Evolutionary conservation across 2,888 invertebrate genomes (phyloP).

Genomic region (Ellobium chinense): DNA sequence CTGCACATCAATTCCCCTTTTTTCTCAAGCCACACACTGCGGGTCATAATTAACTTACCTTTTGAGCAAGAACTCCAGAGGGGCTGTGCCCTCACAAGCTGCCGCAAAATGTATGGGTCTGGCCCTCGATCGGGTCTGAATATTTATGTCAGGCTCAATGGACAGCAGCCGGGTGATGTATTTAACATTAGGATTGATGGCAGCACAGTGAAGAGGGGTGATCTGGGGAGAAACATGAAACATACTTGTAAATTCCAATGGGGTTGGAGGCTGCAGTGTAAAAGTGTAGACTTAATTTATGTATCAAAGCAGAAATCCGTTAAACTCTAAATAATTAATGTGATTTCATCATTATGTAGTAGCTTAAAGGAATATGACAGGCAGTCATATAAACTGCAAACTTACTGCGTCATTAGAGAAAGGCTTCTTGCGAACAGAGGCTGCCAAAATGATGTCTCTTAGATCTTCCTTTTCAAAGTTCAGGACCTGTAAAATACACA

Average conservation of each 20-base stretch:
- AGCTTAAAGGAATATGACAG: too few species aligned
- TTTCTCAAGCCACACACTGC: too few species aligned
- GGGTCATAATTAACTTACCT: too few species aligned
- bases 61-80: conserved; percentile 79
- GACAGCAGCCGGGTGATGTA: conserved; percentile 78
- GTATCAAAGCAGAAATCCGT: too few species aligned
- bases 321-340: too few species aligned
- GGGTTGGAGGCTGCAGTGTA: too few species aligned
- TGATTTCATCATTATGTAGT: too few species aligned
- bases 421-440: conserved; percentile 79
- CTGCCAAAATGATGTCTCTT: conserved; percentile 62
- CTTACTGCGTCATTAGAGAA: conserved; percentile 71
- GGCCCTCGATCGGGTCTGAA: conserved; percentile 79
- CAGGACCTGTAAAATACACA: conserved; percentile 68
- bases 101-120: conserved; percentile 81
- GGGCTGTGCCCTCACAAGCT: conserved; percentile 80
- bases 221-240: conserved; percentile 66
- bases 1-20: too few species aligned
- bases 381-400: neutral
- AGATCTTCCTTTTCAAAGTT: conserved; percentile 77
- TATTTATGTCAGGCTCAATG: conserved; percentile 79
- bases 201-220: conserved; percentile 81
- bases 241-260: neutral
- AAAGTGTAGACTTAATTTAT: too few species aligned
- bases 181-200: conserved; percentile 81